Base-by-base conservation (phyloP, 2,888 invertebrate species). In the Lordiphosa andalusiaca region DNA sequence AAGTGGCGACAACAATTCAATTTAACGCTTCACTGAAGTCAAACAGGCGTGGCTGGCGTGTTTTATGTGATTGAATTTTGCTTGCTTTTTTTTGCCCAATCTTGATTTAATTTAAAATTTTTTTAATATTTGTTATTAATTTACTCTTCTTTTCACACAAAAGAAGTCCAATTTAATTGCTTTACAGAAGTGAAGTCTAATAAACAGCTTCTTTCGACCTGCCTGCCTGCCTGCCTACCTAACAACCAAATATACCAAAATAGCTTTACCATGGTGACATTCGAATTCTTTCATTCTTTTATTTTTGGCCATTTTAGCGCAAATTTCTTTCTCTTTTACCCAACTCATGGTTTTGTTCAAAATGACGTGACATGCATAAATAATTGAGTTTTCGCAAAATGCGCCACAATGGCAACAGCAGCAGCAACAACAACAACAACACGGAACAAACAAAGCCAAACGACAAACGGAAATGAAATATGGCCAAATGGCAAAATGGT, bases 321-420 rank as follows among this genome's bases (percentile, higher is more conserved):
- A 73, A 57, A 69, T 65, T 68, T 64, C 52, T 69, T 51, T 30
- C 46, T 44, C 50, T 25, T 61, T 48, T 39, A 63, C 66, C 67
- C 64, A 52, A 48, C 47, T 64, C 63, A 65, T 57, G 65, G 65
- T 39, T 81, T 76, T 69, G 64, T 67, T 69, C 66, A 77, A 74
- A 78, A 73, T 84, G 69, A 83, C 81, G 81, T 82, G 81, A 84
- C 80, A 73, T 84, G 83, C 83, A 82, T 82, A 83, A 82, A 82
- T 84, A 82, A 81, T 81, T 81, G 75, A 84, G 80, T 75, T 78
- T 77, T 78, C 66, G 61, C 59, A 65, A 69, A 58, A 61, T 60
- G 40, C 64, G 53, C 65, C 52, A 35, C 57, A 62, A 59, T 59
- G 69, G 50, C 49, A 58, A 25, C 25, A 40, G 9, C 33, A 56